These are phyloP conservation scores for Uria aalge DNA, from an alignment of 2,113 vertebrate species.

Conservation along the genomic window DNA sequence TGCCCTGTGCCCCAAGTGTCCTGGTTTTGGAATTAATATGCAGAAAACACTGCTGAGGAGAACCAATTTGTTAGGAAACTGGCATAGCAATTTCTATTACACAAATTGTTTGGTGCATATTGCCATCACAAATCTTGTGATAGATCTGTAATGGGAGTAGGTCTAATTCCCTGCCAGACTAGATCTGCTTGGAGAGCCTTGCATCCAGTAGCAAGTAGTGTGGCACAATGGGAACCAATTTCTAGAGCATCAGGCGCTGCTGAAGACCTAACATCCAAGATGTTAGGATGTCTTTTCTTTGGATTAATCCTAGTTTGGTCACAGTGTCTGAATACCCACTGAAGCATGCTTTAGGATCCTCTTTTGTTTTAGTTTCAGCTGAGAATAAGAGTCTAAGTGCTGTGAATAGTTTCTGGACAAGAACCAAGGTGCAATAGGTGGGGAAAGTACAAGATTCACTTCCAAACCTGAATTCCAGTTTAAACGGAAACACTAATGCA, in stretches of 20 bases:
- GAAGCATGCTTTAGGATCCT: neutral
- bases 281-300: neutral
- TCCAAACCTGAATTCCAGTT: neutral
- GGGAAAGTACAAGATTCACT: neutral
- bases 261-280: neutral
- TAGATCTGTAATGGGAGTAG: neutral
- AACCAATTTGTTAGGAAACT: neutral
- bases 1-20: neutral
- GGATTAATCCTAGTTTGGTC: neutral
- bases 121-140: neutral
- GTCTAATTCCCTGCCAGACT: neutral
- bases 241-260: neutral
- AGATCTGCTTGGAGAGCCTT: neutral
- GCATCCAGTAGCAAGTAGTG: neutral
- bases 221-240: neutral
- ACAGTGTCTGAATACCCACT: neutral
- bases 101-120: neutral
- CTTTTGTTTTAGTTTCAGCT: neutral
- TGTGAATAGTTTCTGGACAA: neutral
- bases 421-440: neutral
- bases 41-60: neutral
- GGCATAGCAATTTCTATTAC: neutral
- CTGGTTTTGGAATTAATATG: neutral
- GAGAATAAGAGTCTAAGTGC: neutral
- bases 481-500: neutral